These are phyloP conservation scores for Ennomos quercinarius DNA, from an alignment of 2,888 invertebrate genomes.

Conservation along the genomic window DNA sequence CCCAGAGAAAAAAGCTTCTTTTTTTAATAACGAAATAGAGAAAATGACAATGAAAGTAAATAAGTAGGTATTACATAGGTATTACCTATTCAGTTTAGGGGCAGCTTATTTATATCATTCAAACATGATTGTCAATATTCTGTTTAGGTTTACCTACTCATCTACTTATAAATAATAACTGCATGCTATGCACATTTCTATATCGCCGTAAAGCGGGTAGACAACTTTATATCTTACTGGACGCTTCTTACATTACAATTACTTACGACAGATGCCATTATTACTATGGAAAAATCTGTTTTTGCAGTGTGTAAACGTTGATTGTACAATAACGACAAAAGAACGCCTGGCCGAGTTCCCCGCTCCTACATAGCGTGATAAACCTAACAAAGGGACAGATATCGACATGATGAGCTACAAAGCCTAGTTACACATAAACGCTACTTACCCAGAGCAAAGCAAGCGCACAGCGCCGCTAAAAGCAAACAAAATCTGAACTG, in stretches of 20 bases:
- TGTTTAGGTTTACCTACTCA: too few relatives aligned
- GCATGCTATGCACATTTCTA: neutral
- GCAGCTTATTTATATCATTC: too few relatives aligned
- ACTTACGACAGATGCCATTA: slow-evolving; percentile 1
- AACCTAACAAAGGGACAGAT: slow-evolving; percentile 61
- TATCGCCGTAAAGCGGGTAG: slow-evolving; percentile 30
- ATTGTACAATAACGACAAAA: slow-evolving; percentile 49
- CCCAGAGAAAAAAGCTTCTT: too few relatives aligned
- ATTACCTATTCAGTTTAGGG: too few relatives aligned
- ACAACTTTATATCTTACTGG: slow-evolving; percentile 22
- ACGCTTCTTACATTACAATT: neutral
- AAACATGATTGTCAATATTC: too few relatives aligned
- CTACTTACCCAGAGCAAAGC: slow-evolving; percentile 67
- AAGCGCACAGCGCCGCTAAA: slow-evolving; percentile 65
- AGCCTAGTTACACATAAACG: slow-evolving; percentile 23
- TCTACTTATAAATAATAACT: too few relatives aligned
- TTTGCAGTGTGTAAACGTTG: slow-evolving; percentile 50
- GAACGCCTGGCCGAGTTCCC: slow-evolving; percentile 41
- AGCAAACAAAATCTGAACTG: slow-evolving; percentile 64
- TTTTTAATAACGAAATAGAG: too few relatives aligned
- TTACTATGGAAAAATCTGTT: slow-evolving; percentile 24
- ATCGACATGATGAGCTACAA: slow-evolving; percentile 45
- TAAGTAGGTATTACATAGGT: too few relatives aligned
- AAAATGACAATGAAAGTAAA: too few relatives aligned
- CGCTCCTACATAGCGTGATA: slow-evolving; percentile 46